Conservation (phyloP, 2,113 vertebrate genomes). For the Ammospiza caudacuta region DNA sequence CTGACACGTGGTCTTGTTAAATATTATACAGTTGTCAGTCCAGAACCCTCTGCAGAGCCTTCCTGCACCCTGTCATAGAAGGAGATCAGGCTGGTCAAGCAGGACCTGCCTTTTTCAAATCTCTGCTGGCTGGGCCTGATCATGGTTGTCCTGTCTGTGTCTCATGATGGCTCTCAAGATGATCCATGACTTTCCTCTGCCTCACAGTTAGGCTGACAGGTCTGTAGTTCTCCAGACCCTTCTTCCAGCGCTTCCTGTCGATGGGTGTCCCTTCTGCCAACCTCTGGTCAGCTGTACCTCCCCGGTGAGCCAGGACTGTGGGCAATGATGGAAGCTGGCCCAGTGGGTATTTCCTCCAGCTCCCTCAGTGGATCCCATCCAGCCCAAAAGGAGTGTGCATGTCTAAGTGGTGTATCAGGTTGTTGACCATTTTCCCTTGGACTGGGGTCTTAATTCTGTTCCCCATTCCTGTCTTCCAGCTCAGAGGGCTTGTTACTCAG, state of each 20-base stretch:
- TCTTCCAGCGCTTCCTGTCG: neutral
- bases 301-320: neutral
- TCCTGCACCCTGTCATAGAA: neutral
- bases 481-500: neutral
- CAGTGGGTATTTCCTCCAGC: neutral
- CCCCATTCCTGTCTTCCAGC: neutral
- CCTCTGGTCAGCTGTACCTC: neutral
- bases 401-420: neutral
- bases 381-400: rapidly evolving
- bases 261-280: neutral
- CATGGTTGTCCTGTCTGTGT: neutral
- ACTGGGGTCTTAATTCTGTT: neutral
- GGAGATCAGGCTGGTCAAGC: neutral
- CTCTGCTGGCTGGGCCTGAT: neutral
- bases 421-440: neutral
- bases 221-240: neutral
- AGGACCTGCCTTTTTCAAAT: neutral
- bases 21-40: neutral
- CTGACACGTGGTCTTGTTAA: neutral
- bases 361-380: neutral
- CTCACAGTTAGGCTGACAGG: neutral
- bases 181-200: neutral
- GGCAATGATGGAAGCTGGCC: neutral
- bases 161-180: neutral
- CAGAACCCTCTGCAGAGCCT: neutral